A percentile compares a stretch with the other conserved stretches of the same genome.
Evolutionary conservation across 64 coral and sea anemone genomes (phyloP).

Genomic region (Pocillopora damicornis): DNA sequence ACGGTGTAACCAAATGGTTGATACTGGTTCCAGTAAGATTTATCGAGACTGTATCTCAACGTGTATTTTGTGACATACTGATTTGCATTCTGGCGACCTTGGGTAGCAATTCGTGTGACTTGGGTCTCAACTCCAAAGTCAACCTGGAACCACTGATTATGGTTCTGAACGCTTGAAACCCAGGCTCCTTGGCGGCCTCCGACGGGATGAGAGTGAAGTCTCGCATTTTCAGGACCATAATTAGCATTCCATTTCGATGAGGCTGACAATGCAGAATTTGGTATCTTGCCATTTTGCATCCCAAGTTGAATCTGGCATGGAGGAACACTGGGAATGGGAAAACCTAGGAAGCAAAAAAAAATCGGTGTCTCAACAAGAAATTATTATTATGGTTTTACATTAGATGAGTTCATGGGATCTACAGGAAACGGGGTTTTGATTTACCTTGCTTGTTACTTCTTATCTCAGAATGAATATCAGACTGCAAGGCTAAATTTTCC

Average conservation of each 20-base stretch:
- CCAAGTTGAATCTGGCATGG: slow-evolving; percentile 4
- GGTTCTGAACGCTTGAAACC: neutral
- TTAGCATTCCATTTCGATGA: neutral
- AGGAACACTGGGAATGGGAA: neutral
- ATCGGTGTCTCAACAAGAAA: neutral
- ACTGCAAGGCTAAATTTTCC: too few relatives aligned
- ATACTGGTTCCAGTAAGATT: neutral
- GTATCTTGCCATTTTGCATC: slow-evolving; percentile 19
- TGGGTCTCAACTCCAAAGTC: slow-evolving; percentile 1
- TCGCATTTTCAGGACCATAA: neutral
- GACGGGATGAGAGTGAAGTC: neutral
- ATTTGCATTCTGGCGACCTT: neutral
- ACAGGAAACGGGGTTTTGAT: too few relatives aligned
- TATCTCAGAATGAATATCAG: too few relatives aligned
- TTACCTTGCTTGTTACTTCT: too few relatives aligned
- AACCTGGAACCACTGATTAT: neutral
- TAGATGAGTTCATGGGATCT: too few relatives aligned
- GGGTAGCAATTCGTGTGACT: neutral
- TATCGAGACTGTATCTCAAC: slow-evolving; percentile 1
- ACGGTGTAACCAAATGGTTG: neutral
- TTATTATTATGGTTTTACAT: too few relatives aligned
- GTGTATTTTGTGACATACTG: neutral
- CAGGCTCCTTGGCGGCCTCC: neutral
- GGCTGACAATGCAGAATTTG: slow-evolving; percentile 1
- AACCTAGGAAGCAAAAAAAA: neutral